phyloP scores from a whole-genome alignment of 2,113 vertebrate genomes.

The Phrynosoma platyrhinos region DNA sequence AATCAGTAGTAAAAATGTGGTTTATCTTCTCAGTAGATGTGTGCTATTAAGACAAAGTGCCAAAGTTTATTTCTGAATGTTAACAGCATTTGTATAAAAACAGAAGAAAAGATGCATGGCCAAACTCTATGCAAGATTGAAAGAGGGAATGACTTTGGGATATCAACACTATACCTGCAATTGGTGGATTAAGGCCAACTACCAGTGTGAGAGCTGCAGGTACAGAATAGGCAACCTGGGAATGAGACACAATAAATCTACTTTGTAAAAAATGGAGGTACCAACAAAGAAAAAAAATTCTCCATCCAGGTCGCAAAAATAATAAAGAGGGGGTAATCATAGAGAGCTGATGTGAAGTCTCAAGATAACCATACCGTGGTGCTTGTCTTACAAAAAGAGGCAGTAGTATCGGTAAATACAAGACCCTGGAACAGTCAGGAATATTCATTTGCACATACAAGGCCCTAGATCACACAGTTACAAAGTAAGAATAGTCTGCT shows the following conservation, averaged over 20 bases:
- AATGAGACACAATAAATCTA: conserved; percentile 37
- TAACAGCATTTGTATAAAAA: not conserved
- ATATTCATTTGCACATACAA: not conserved
- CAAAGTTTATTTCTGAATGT: not conserved
- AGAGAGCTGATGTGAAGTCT: fast-evolving
- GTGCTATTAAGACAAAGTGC: not conserved
- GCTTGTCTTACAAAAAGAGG: not conserved
- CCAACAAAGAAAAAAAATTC: not conserved
- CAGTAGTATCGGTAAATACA: not conserved
- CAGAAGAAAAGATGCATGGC: not conserved
- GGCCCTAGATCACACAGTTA: not conserved
- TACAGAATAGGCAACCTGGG: conserved; percentile 84
- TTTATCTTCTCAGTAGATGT: not conserved
- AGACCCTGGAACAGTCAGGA: not conserved
- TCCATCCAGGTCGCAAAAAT: not conserved
- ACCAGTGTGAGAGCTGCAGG: conserved; percentile 84
- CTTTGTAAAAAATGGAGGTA: not conserved
- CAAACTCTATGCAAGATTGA: not conserved
- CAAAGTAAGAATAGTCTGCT: not conserved
- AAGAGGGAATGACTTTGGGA: conserved; percentile 29
- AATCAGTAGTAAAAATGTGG: not conserved
- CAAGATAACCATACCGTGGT: fast-evolving
- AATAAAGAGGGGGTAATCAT: not conserved
- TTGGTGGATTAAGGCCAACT: conserved; percentile 79
- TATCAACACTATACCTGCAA: conserved; percentile 84